Conservation (phyloP, 2,113 vertebrate genomes). For the Mesembrinibis cayennensis region DNA sequence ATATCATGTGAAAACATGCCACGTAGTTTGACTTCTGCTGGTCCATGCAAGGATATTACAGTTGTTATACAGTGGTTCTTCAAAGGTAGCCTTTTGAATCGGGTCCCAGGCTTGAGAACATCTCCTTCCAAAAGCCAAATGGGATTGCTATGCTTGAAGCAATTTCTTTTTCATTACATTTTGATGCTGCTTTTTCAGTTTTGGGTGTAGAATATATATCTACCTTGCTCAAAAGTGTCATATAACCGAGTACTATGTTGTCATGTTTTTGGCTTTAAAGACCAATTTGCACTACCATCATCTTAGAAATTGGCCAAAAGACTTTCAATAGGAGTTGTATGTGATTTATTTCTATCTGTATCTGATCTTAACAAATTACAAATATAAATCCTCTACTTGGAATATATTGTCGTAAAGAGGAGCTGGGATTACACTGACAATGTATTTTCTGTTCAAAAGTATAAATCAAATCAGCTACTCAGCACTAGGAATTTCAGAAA, state of each 20-base stretch:
- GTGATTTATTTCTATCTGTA: background rate
- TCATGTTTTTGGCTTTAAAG: background rate
- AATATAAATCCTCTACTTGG: background rate
- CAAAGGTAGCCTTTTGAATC: background rate
- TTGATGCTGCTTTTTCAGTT: background rate
- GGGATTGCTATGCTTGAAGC: background rate
- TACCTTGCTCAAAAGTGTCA: background rate
- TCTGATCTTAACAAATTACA: conserved; percentile 14
- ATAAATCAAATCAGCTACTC: conserved; percentile 21
- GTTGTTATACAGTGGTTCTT: background rate
- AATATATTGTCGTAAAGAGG: background rate
- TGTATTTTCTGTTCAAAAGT: background rate
- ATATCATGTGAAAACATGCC: background rate
- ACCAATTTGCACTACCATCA: background rate
- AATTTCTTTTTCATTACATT: background rate
- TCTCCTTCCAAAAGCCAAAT: background rate
- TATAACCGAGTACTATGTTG: background rate
- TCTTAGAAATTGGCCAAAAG: background rate
- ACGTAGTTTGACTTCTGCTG: background rate
- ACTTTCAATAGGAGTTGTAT: background rate
- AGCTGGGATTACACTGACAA: background rate
- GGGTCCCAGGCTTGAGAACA: background rate
- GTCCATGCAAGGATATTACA: background rate
- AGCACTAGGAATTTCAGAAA: conserved; percentile 11
- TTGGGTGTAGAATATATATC: background rate